Evolutionary conservation across 2,888 invertebrate species (phyloP), one percentile per base, ranked within the genome.

Genomic region (Steinernema scapterisci): DNA sequence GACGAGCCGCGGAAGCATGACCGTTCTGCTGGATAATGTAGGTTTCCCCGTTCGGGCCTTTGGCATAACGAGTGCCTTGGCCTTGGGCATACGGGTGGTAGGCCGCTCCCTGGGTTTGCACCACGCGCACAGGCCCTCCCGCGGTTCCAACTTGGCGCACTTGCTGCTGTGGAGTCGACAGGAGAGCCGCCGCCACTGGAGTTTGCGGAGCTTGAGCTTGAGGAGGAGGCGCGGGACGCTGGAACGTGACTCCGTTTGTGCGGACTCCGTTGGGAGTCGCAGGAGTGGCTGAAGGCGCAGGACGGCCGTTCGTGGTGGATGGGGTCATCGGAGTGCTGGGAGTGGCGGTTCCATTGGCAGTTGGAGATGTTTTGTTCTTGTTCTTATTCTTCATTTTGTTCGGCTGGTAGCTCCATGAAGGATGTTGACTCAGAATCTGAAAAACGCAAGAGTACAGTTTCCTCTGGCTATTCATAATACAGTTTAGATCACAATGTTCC

Each of bases 401-500:
- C 19, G 77, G 77, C 46, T 76, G 76, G 38, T 77, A 77, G 31
- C 51, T 43, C 25, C 76, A 56, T 25, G 76, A 73, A 16, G 77
- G 77, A 27, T 77, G 77, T 45, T 77, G 73, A 63, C 76, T 76
- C 19, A 77, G 70, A 19, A 56, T 76, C 77, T 77, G 23, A 25
- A 72, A 72, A 13, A 23, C 0, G 43, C 72, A 19, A 23, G 19
- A n/a, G 2, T 2, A 31, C n/a, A n/a, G n/a, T n/a, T n/a, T n/a
- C n/a, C n/a, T n/a, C n/a, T n/a, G n/a, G n/a, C n/a, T n/a, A n/a
- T n/a, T n/a, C n/a, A n/a, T n/a, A n/a, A n/a, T n/a, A n/a, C n/a
- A n/a, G n/a, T n/a, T n/a, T n/a, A n/a, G n/a, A n/a, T n/a, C n/a
- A n/a, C n/a, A n/a, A n/a, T n/a, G n/a, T n/a, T n/a, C n/a, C n/a